phyloP scores from a whole-genome alignment of 2,888 invertebrate genomes.

The Boloria euphrosyne region DNA sequence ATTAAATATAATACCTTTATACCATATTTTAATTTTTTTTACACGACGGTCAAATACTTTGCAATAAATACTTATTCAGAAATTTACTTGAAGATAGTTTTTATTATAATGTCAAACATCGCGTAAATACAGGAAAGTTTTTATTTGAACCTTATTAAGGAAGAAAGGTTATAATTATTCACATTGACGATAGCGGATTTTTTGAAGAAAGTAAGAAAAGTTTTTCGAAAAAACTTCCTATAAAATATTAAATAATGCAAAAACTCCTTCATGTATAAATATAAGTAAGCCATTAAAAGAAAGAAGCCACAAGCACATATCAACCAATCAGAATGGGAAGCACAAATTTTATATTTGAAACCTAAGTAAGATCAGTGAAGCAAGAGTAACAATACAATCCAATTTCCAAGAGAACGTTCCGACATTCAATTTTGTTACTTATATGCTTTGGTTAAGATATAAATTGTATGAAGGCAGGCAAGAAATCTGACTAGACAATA shows the following conservation, averaged over 20 bases:
- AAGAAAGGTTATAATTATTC: no score
- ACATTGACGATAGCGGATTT: no score
- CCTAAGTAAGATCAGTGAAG: background rate
- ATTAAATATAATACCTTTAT: no score
- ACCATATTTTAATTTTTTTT: no score
- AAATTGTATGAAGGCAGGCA: background rate
- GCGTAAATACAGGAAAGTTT: no score
- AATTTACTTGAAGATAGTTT: constrained; percentile 6
- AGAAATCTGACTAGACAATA: constrained; percentile 24
- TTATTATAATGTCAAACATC: constrained; percentile 2
- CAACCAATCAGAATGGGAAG: background rate
- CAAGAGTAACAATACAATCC: background rate
- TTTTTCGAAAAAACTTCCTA: background rate
- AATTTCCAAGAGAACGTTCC: background rate
- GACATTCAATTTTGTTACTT: background rate
- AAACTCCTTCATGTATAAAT: no score
- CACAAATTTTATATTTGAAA: background rate
- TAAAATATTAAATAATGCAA: no score
- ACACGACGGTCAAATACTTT: no score
- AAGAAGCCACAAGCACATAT: background rate
- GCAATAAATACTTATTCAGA: no score
- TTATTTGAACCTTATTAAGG: no score
- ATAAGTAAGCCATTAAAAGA: background rate
- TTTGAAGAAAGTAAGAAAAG: background rate
- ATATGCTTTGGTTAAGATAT: constrained; percentile 6